A percentile compares a stretch with the other conserved stretches of the same genome.
Conservation (phyloP, 2,888 invertebrate species). For the Phaedon cochleariae region DNA sequence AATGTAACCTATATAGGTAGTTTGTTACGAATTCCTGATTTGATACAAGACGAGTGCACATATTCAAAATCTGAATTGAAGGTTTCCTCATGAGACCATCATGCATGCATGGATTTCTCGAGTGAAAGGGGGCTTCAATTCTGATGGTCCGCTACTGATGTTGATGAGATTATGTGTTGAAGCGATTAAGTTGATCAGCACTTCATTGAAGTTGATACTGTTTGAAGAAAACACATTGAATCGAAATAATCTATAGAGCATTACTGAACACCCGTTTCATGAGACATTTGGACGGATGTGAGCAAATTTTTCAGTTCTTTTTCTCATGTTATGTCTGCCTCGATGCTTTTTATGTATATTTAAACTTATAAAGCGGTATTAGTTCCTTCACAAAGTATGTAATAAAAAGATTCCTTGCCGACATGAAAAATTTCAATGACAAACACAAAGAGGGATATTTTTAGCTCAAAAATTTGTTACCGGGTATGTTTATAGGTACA, state of each 20-base stretch:
- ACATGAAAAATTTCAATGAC: slow-evolving; percentile 29
- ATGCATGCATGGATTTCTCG: not conserved
- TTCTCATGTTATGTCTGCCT: slow-evolving; percentile 33
- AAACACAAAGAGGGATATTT: slow-evolving; percentile 10
- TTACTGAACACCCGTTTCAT: slow-evolving; percentile 3
- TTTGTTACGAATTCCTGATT: no score
- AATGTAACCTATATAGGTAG: no score
- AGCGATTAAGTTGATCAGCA: no score
- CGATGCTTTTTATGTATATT: slow-evolving; percentile 35
- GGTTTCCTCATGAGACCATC: not conserved
- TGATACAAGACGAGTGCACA: not conserved
- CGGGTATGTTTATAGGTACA: not conserved
- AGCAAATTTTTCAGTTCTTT: slow-evolving; percentile 29
- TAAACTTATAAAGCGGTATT: slow-evolving; percentile 23
- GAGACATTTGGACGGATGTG: slow-evolving; percentile 24
- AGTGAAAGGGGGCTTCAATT: no score
- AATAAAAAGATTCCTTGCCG: slow-evolving; percentile 25
- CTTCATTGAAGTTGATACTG: no score
- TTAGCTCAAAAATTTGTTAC: not conserved
- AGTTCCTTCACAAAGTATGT: slow-evolving; percentile 26
- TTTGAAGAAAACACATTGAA: not conserved
- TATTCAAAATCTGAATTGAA: not conserved
- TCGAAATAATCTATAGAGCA: not conserved
- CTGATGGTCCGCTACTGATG: no score
- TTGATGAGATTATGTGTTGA: no score